A percentile compares a stretch with the other conserved stretches of the same genome.
phyloP scores from a whole-genome alignment of 2,113 vertebrate genomes.

The Nannospalax galili region DNA sequence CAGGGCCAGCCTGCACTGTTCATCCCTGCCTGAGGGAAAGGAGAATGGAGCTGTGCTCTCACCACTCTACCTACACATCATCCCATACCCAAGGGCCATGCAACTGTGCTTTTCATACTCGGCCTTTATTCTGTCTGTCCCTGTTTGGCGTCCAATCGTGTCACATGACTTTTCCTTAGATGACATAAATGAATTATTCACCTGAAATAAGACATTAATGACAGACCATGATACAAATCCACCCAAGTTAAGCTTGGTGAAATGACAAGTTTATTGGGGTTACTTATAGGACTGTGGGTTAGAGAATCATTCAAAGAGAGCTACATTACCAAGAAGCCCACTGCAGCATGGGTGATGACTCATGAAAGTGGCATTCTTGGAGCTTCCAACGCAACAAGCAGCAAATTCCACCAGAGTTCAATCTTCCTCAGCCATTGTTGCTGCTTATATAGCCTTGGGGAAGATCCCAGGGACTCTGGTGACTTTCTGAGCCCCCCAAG shows the following conservation, averaged over 20 bases:
- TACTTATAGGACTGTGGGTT: background rate
- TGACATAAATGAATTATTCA: too few species aligned
- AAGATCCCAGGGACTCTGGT: too few species aligned
- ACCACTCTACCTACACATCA: background rate
- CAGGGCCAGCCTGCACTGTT: background rate
- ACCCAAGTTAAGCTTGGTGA: background rate
- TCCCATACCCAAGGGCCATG: background rate
- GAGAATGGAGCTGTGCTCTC: background rate
- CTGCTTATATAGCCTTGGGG: background rate
- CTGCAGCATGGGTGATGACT: too few species aligned
- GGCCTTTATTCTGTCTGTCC: background rate
- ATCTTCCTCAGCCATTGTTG: background rate
- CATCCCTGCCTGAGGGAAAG: background rate
- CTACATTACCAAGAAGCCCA: background rate
- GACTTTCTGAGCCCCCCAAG: background rate
- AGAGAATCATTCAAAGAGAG: background rate
- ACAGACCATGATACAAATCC: too few species aligned
- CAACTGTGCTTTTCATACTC: background rate
- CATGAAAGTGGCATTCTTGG: too few species aligned
- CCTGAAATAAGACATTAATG: too few species aligned
- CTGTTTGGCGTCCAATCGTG: background rate
- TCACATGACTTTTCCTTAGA: too few species aligned
- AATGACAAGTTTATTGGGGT: background rate
- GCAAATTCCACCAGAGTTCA: background rate
- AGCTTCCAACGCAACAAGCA: background rate